Evolutionary conservation across 2,888 invertebrate species (phyloP).

Genomic region (Caenorhabditis japonica): DNA sequence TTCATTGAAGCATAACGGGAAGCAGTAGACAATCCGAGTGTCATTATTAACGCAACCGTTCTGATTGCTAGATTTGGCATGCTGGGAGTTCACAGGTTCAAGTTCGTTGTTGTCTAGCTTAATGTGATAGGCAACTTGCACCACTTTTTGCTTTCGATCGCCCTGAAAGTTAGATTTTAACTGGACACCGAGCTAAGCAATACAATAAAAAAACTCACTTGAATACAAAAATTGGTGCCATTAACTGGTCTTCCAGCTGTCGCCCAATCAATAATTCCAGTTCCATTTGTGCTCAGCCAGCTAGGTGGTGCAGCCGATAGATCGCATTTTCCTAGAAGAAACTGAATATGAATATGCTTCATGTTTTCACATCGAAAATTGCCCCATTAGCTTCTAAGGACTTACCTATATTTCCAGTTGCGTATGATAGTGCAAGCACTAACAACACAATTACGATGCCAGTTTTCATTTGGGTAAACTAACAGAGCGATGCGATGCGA

Average conservation of each 20-base stretch:
- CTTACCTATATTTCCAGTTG: conserved; percentile 15
- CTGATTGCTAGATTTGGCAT: neutral
- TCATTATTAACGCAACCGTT: conserved; percentile 45
- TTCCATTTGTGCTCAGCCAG: conserved; percentile 57
- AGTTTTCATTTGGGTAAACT: too few species aligned
- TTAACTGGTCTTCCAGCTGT: conserved; percentile 47
- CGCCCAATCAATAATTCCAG: conserved; percentile 52
- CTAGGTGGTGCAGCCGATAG: conserved; percentile 22
- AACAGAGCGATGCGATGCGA: too few species aligned
- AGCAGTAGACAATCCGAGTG: conserved; percentile 47
- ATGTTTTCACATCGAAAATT: too few species aligned
- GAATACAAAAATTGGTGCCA: conserved; percentile 52
- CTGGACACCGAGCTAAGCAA: neutral
- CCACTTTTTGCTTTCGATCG: conserved; percentile 11
- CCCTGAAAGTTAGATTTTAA: conserved; percentile 19
- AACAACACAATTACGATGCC: too few species aligned
- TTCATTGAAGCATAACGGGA: conserved; percentile 48
- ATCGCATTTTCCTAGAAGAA: conserved; percentile 47
- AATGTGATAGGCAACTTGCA: conserved; percentile 58
- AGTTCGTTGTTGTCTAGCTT: conserved; percentile 15
- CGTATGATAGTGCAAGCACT: too few species aligned
- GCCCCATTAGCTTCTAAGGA: too few species aligned
- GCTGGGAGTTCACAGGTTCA: neutral
- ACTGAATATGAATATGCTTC: too few species aligned
- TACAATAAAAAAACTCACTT: conserved; percentile 29